Percentiles rank a stretch among this genome's conserved stretches.
These are phyloP conservation scores for Charina bottae DNA, from an alignment of 2,113 vertebrate genomes.

Conservation along the genomic window DNA sequence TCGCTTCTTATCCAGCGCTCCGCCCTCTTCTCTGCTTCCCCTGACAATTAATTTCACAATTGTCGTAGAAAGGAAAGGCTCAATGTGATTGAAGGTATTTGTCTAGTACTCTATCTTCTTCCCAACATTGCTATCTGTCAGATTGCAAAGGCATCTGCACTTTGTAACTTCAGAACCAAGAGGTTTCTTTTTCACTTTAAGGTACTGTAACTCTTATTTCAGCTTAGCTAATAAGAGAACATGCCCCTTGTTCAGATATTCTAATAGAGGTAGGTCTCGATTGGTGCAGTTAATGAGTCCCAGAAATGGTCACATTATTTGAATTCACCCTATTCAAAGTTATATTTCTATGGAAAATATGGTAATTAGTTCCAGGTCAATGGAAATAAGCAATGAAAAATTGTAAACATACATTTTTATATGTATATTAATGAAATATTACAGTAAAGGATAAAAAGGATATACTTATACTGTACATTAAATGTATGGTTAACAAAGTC, in stretches of 20 bases:
- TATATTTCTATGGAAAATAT: background rate
- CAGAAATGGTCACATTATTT: background rate
- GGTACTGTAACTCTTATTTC: background rate
- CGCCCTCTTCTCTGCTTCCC: too few relatives aligned
- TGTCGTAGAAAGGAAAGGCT: background rate
- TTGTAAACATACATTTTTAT: too few relatives aligned
- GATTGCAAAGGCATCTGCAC: rapidly evolving
- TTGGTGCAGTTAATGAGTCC: background rate
- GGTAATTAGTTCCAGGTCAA: background rate
- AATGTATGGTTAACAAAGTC: too few relatives aligned
- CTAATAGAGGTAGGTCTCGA: background rate
- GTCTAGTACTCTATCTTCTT: too few relatives aligned
- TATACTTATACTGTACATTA: too few relatives aligned
- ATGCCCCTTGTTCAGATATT: slow-evolving; percentile 27
- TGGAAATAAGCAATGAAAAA: background rate
- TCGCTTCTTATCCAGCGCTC: too few relatives aligned
- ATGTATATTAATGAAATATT: too few relatives aligned
- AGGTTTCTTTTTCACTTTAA: background rate
- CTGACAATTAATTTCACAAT: background rate
- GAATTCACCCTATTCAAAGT: background rate
- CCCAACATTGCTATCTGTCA: rapidly evolving
- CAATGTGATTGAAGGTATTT: background rate
- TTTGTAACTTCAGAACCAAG: background rate
- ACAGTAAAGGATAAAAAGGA: too few relatives aligned
- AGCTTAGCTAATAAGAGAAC: background rate